These are phyloP conservation scores for Colletes collaris DNA, from an alignment of 2,888 invertebrate genomes.

Conservation along the genomic window DNA sequence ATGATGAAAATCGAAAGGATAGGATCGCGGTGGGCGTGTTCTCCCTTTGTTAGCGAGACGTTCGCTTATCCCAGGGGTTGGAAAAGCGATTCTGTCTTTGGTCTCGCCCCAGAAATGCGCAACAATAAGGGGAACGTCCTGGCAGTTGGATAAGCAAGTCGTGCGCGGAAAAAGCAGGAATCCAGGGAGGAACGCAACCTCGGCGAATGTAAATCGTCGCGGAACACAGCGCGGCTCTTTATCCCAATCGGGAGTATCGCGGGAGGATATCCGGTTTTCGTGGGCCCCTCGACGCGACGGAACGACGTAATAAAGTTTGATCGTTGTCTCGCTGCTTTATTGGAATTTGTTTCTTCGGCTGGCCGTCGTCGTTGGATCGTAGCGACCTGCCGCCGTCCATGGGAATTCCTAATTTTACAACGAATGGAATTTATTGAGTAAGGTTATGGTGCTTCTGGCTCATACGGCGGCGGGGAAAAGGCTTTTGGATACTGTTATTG, in stretches of 20 bases:
- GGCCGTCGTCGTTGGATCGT: conserved; percentile 11
- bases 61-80: not conserved
- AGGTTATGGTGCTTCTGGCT: no score
- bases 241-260: conserved; percentile 61
- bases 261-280: conserved; percentile 57
- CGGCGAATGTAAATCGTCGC: conserved; percentile 80
- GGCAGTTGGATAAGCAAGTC: conserved; percentile 72
- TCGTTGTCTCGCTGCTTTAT: conserved; percentile 56
- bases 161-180: conserved; percentile 40
- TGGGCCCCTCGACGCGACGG: conserved; percentile 11
- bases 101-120: conserved; percentile 71
- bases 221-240: conserved; percentile 77
- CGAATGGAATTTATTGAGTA: not conserved
- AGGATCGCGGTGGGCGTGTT: no score
- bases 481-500: no score
- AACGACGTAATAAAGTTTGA: conserved; percentile 53
- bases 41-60: no score
- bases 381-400: conserved; percentile 3
- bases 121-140: conserved; percentile 66
- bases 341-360: conserved; percentile 36
- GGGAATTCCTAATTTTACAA: conserved; percentile 39
- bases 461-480: no score
- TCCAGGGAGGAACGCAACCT: conserved; percentile 34
- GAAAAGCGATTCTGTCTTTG: conserved; percentile 69
- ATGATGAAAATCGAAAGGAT: no score